Evolutionary conservation across 1,140 invertebrate species (phyloP).

Genomic region (Drosophila cardini): DNA sequence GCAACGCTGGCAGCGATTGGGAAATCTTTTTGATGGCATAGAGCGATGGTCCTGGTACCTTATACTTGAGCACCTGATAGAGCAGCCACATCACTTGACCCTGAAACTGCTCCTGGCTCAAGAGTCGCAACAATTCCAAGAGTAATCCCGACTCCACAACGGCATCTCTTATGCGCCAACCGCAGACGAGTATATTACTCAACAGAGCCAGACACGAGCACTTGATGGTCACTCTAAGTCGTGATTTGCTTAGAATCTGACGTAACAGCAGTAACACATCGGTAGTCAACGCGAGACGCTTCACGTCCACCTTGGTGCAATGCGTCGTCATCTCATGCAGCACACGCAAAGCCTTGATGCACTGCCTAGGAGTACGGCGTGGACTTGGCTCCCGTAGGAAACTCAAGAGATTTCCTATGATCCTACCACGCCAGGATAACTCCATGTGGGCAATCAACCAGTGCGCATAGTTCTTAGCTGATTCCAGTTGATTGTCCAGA

Average conservation of each 20-base stretch:
- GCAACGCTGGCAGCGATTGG: not conserved
- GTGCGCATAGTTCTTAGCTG: conserved; percentile 31
- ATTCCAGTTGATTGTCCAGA: conserved; percentile 35
- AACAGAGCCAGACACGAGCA: conserved; percentile 27
- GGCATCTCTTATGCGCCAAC: conserved; percentile 47
- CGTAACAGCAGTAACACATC: conserved; percentile 20
- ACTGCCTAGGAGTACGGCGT: conserved; percentile 18
- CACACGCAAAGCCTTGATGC: conserved; percentile 40
- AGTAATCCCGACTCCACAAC: conserved; percentile 41
- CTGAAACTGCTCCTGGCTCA: not conserved
- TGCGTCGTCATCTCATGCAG: conserved; percentile 49
- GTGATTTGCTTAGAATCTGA: not conserved
- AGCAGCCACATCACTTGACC: conserved; percentile 42
- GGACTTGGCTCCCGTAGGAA: conserved; percentile 12
- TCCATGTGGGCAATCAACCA: conserved; percentile 38
- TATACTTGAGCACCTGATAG: conserved; percentile 46
- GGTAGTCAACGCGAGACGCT: conserved; percentile 38
- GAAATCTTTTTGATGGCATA: conserved; percentile 27
- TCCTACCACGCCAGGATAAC: conserved; percentile 14
- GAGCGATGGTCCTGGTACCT: conserved; percentile 27
- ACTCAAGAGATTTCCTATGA: conserved; percentile 9
- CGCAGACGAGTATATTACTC: conserved; percentile 42
- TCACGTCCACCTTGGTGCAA: conserved; percentile 46
- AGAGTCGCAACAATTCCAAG: conserved; percentile 14
- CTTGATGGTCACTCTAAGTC: conserved; percentile 15